These are phyloP conservation scores for Nothoprocta perdicaria DNA, from an alignment of 2,113 vertebrate species.

Conservation along the genomic window DNA sequence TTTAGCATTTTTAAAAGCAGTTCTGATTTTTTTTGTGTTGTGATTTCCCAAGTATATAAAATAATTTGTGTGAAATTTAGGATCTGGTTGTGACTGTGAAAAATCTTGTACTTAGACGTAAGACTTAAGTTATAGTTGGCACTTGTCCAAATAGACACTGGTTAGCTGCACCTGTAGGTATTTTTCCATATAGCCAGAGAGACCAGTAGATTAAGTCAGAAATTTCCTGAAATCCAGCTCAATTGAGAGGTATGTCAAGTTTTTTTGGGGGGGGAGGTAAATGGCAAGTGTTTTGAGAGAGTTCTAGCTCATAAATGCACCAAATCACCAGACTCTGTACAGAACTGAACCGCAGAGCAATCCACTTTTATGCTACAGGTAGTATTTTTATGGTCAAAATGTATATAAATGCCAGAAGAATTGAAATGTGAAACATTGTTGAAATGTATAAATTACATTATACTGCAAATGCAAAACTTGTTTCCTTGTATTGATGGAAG, in stretches of 20 bases:
- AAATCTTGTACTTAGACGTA: neutral
- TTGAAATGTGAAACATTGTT: neutral
- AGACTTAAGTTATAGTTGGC: neutral
- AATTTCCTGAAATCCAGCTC: neutral
- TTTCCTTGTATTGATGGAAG: neutral
- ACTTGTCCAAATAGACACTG: neutral
- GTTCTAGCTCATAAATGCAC: neutral
- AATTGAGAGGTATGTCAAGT: neutral
- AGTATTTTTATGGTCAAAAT: neutral
- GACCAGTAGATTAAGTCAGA: neutral
- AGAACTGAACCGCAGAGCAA: neutral
- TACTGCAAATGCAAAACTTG: neutral
- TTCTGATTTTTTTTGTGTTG: neutral
- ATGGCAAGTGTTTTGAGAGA: neutral
- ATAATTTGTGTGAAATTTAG: neutral
- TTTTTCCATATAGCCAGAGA: neutral
- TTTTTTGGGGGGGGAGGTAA: neutral
- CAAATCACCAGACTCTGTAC: neutral
- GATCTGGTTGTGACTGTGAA: neutral
- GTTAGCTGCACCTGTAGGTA: neutral
- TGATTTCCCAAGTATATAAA: neutral
- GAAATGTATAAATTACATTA: neutral
- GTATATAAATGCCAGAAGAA: neutral
- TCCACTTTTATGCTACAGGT: neutral
- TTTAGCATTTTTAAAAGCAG: neutral